Base-by-base conservation (phyloP, 1,140 invertebrate species). In the Drosophila gunungcola region DNA sequence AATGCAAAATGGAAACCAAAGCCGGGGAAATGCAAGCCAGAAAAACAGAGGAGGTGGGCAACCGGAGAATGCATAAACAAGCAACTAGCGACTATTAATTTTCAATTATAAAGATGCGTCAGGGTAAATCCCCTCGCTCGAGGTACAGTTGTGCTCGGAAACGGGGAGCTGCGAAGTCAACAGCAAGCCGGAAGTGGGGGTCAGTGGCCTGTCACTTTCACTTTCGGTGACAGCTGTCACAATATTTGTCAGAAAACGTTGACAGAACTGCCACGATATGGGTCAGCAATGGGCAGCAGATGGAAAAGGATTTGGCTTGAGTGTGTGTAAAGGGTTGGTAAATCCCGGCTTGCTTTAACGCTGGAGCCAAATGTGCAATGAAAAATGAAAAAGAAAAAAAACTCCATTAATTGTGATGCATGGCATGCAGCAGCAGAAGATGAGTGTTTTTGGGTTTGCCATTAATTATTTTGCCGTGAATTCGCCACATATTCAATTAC, bases 41-140 rank as follows among this genome's bases (percentile, higher is more conserved):
- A 80, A 55, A 42, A 27, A 29, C 10, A 2, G n/a, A 11, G n/a
- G 42, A 3, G n/a, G n/a, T 11, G 6, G 16, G 46, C 11, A 42
- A 29, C 38, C 42, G 49, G 52, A 46, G 75, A 43, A 64, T 81
- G 69, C 55, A 82, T 82, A 82, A 82, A 78, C 79, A 82, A 83
- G 70, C 80, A 84, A 84, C 80, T 84, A 80, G 80, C 80, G 62
- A 84, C 80, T 84, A 84, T 84, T 84, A 84, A 84, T 84, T 84
- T 84, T 84, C 80, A 78, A 80, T 77, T 84, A 80, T 84, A 73
- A 77, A 64, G 63, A 83, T 68, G 64, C 61, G 46, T 52, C 64
- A 16, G 27, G 39, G 36, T 10, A 10, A 34, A 54, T 54, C n/a
- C 45, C n/a, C 10, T 12, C 7, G 39, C 32, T 16, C 25, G 48